Percentiles rank a stretch among this genome's conserved stretches.
phyloP scores from a whole-genome alignment of 2,888 invertebrate genomes.

The Latrodectus hesperus region DNA sequence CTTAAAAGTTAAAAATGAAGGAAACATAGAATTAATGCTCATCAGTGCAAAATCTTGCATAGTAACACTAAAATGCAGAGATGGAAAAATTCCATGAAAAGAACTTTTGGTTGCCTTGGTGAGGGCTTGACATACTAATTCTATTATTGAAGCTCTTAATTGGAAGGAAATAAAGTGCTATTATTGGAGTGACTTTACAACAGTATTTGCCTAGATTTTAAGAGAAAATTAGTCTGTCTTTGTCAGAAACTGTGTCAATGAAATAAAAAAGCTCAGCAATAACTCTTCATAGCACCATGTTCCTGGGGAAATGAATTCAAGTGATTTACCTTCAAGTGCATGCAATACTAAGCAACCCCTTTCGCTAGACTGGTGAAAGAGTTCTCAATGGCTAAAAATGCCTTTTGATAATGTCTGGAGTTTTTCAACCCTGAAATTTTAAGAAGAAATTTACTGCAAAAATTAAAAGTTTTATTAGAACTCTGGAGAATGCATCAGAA shows the following conservation, averaged over 20 bases:
- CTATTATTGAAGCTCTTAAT: slow-evolving; percentile 1
- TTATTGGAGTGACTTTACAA: slow-evolving; percentile 9
- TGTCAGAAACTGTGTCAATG: background rate
- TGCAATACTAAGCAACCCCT: background rate
- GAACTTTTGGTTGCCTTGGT: background rate
- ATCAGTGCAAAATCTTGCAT: background rate
- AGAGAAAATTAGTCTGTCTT: background rate
- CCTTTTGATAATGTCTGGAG: background rate
- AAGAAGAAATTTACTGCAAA: background rate
- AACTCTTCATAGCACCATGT: background rate
- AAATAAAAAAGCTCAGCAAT: background rate
- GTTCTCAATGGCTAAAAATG: background rate
- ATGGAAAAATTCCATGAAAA: background rate
- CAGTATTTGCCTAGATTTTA: background rate
- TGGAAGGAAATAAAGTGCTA: background rate
- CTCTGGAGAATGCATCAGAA: background rate
- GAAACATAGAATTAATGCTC: background rate
- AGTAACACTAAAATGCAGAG: background rate
- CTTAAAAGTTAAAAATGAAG: background rate
- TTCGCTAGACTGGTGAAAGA: background rate
- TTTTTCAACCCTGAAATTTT: background rate
- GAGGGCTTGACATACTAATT: background rate
- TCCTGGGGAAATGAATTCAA: background rate
- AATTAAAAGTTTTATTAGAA: background rate
- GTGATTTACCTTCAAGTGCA: background rate